These are phyloP conservation scores for Monochamus alternatus DNA, from an alignment of 2,888 invertebrate genomes.

Conservation along the genomic window DNA sequence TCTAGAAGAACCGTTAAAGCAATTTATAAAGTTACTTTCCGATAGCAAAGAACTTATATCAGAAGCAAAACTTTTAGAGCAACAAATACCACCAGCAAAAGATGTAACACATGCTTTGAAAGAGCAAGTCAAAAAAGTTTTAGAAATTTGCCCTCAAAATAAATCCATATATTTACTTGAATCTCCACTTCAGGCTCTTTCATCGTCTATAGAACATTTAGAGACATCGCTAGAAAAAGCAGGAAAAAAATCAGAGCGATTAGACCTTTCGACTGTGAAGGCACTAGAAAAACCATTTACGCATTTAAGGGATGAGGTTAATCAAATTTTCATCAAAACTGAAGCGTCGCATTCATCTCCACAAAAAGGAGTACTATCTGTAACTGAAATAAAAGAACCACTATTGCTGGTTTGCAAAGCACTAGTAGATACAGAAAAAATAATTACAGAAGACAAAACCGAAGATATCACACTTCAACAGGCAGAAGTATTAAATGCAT, in stretches of 20 bases:
- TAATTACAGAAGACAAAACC: not conserved
- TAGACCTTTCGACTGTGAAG: constrained; percentile 37
- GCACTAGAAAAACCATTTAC: constrained; percentile 33
- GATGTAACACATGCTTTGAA: constrained; percentile 47
- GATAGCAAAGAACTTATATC: constrained; percentile 35
- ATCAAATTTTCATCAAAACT: constrained; percentile 5
- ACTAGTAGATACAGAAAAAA: not conserved
- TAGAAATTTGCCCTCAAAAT: not conserved
- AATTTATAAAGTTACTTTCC: constrained; percentile 39
- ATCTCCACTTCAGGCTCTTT: constrained; percentile 22
- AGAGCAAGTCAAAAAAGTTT: constrained; percentile 38
- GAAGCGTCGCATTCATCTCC: not conserved
- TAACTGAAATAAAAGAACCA: constrained; percentile 18
- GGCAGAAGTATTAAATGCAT: constrained; percentile 34
- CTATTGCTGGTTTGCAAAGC: constrained; percentile 15
- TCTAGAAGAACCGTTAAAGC: constrained; percentile 39
- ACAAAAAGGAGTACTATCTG: constrained; percentile 15
- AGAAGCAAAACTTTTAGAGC: constrained; percentile 40
- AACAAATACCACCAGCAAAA: constrained; percentile 47
- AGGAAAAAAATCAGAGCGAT: not conserved
- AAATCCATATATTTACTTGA: not conserved
- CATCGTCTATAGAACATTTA: not conserved
- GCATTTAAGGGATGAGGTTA: constrained; percentile 40
- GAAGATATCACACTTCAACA: constrained; percentile 32
- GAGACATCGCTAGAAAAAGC: constrained; percentile 19